Evolutionary conservation across 2,888 invertebrate species (phyloP), one percentile per base, ranked within the genome.

Genomic region (Pandemis heparana): DNA sequence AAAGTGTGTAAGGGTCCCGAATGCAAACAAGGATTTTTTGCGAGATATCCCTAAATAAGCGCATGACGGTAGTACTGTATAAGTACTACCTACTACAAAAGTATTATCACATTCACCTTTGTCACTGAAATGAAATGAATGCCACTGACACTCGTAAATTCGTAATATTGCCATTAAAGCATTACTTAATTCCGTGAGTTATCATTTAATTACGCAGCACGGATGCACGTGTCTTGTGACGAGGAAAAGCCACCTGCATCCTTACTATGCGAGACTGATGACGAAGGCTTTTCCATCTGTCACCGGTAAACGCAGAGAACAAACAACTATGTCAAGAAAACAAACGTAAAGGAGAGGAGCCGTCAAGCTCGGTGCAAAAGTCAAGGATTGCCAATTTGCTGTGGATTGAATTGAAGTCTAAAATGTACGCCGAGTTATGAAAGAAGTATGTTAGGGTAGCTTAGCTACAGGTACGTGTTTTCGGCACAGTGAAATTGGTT

Each of bases 211-310:
- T 60, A 59, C 64, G 60, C 64, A 56, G 38, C 62, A 10, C 61
- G 69, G 73, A 69, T 69, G 51, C 69, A 70, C 74, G 74, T 74
- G 69, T 18, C 69, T 1, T 53, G 5, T 41, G 56, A 53, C 41
- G 14, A 51, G 70, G 51, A 70, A 74, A 69, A 73, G 68, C 73
- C 74, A 74, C 74, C 74, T 74, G 74, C 74, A 65, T 74, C 69
- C 74, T 32, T 60, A 65, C 64, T 65, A 74, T 61, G 70, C 70
- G 60, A 61, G 74, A n/a, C n/a, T n/a, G n/a, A 70, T 70, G 73
- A 70, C 56, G 56, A 23, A 56, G 56, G 56, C 64, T 74, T 74
- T 73, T 74, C 56, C 65, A 74, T 74, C 74, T 74, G 74, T 53
- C 53, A 53, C 51, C 10, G 69, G 64, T 41, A 16, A 46, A 38